Evolutionary conservation across 2,888 invertebrate genomes (phyloP).

Genomic region (Coelogynopora nodosa): DNA sequence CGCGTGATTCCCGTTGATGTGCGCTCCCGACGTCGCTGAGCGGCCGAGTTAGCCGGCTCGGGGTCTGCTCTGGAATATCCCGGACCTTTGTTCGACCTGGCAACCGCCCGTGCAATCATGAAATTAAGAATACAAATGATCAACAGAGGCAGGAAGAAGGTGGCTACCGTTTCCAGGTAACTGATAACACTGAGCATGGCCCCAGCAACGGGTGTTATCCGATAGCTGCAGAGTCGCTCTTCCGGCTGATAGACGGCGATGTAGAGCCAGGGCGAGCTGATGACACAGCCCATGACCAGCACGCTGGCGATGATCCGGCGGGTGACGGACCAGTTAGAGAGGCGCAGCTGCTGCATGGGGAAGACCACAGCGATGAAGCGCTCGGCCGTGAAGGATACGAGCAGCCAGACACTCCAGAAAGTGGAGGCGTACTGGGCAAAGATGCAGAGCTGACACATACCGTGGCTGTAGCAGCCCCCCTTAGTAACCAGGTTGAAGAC

Average conservation of each 20-base stretch:
- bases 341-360: constrained; percentile 23
- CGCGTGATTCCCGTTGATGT: constrained; percentile 15
- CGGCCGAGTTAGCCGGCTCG: not conserved
- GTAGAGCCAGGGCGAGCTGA: constrained; percentile 31
- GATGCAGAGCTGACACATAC: constrained; percentile 31
- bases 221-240: not conserved
- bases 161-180: not conserved
- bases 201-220: not conserved
- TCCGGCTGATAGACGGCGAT: not conserved
- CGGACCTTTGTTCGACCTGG: not conserved
- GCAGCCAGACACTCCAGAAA: constrained; percentile 38
- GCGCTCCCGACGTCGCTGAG: not conserved
- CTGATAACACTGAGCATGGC: not conserved
- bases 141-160: constrained; percentile 8
- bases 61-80: not conserved
- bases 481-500: not conserved
- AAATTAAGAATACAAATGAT: constrained; percentile 36
- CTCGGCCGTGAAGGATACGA: constrained; percentile 27
- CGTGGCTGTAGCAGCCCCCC: not conserved
- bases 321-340: constrained; percentile 14
- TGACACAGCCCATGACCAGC: not conserved
- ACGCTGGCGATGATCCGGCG: not conserved
- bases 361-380: constrained; percentile 34
- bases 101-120: not conserved
- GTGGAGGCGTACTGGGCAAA: constrained; percentile 25